phyloP scores from a whole-genome alignment of 2,113 vertebrate genomes.

The Boleophthalmus pectinirostris region DNA sequence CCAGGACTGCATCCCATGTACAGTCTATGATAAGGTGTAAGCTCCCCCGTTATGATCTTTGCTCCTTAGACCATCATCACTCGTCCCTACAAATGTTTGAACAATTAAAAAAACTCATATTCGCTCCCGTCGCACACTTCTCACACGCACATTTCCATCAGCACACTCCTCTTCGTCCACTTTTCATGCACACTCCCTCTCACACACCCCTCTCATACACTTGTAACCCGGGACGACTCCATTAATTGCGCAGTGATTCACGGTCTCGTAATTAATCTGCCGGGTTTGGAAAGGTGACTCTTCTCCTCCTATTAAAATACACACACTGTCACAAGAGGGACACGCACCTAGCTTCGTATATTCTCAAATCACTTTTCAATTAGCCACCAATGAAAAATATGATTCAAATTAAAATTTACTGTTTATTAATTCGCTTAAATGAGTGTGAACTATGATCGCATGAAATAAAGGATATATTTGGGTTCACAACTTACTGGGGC shows the following conservation, averaged over 20 bases:
- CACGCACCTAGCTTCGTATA: slow-evolving; percentile 15
- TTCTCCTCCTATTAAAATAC: slow-evolving; percentile 10
- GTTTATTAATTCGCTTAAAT: background rate
- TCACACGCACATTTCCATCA: no score
- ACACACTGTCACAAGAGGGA: slow-evolving; percentile 24
- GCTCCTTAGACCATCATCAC: no score
- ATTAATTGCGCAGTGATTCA: slow-evolving; percentile 81
- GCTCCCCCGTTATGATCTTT: no score
- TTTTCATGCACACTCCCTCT: no score
- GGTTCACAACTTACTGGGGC: background rate
- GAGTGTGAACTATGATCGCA: background rate
- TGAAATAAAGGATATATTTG: background rate
- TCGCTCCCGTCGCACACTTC: no score
- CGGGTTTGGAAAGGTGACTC: slow-evolving; percentile 66
- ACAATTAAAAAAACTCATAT: no score
- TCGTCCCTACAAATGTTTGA: no score
- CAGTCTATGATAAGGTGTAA: no score
- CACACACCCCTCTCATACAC: slow-evolving; percentile 11
- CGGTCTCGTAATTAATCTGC: slow-evolving; percentile 75
- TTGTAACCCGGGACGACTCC: slow-evolving; percentile 80
- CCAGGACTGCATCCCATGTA: no score
- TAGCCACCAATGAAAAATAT: background rate
- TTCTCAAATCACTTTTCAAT: slow-evolving; percentile 9
- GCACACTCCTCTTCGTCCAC: no score
- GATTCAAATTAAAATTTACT: background rate